Conservation (phyloP, 1,140 invertebrate species). For the Drosophila guanche region DNA sequence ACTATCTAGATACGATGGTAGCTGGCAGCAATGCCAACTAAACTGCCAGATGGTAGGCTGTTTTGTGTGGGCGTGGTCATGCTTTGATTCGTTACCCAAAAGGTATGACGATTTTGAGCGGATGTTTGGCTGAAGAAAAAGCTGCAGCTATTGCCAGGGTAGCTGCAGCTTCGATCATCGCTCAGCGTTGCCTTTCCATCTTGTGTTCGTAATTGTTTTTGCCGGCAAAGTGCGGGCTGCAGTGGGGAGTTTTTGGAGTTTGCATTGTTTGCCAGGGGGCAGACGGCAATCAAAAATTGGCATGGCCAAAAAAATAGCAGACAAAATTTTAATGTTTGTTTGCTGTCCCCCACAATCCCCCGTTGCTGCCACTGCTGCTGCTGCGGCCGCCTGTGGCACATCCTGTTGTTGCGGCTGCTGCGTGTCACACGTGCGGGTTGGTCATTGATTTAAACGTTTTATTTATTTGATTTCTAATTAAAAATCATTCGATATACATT, state of each 20-base stretch:
- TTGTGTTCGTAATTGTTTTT: slow-evolving; percentile 64
- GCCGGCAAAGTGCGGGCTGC: slow-evolving; percentile 31
- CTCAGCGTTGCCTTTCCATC: no score
- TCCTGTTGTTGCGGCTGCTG: slow-evolving; percentile 32
- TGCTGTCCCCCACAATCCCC: slow-evolving; percentile 28
- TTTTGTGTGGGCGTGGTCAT: slow-evolving; percentile 8
- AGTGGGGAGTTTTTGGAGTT: slow-evolving; percentile 24
- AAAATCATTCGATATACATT: slow-evolving; percentile 51
- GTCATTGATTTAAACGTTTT: slow-evolving; percentile 67
- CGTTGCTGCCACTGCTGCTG: background rate
- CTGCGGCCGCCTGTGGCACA: background rate
- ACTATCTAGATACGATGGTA: background rate
- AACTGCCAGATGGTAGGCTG: slow-evolving; percentile 20
- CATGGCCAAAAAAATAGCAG: slow-evolving; percentile 38
- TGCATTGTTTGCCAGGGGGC: slow-evolving; percentile 57
- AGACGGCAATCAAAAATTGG: slow-evolving; percentile 68
- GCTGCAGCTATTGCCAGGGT: no score
- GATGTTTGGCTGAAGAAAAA: no score
- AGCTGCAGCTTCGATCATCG: no score
- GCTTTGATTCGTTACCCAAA: slow-evolving; percentile 27
- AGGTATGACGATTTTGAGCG: no score
- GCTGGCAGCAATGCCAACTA: background rate
- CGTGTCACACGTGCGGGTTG: slow-evolving; percentile 59
- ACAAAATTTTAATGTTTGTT: slow-evolving; percentile 69
- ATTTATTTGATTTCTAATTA: slow-evolving; percentile 80